A percentile compares a stretch with the other conserved stretches of the same genome.
phyloP scores from a whole-genome alignment of 2,888 invertebrate species.

The Conomelus anceps region DNA sequence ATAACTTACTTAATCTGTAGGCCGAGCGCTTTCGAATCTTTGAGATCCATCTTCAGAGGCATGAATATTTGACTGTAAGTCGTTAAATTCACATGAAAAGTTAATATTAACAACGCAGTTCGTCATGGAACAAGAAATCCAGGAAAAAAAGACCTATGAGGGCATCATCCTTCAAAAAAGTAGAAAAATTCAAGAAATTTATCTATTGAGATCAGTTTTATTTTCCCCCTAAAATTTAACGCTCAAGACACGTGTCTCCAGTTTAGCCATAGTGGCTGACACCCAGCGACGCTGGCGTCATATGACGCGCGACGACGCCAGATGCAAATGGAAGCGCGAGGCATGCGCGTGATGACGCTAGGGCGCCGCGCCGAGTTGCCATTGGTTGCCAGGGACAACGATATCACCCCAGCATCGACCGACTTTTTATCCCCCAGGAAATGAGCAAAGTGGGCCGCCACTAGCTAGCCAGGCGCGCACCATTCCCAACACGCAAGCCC shows the following conservation, averaged over 20 bases:
- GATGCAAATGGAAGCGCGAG: not conserved
- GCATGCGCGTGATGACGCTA: constrained; percentile 38
- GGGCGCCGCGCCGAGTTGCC: not conserved
- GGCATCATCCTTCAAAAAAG: no score
- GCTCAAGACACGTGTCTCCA: not conserved
- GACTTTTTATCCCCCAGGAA: constrained; percentile 24
- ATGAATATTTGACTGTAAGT: no score
- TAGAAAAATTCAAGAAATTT: no score
- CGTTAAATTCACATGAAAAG: no score
- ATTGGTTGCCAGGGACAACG: constrained; percentile 7
- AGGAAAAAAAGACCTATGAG: no score
- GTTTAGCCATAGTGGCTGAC: no score
- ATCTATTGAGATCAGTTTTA: not conserved
- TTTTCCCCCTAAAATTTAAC: not conserved
- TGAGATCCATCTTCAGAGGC: no score
- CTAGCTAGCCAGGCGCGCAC: no score
- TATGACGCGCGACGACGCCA: not conserved
- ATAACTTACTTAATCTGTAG: no score
- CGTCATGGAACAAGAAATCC: no score
- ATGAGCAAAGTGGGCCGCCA: constrained; percentile 19
- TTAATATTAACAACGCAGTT: no score
- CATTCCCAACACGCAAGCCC: constrained; percentile 10
- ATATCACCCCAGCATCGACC: constrained; percentile 17
- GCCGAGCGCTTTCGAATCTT: no score
- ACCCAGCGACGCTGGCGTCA: not conserved